Evolutionary conservation across 2,888 invertebrate species (phyloP).

Genomic region (Drosophila phalerata): DNA sequence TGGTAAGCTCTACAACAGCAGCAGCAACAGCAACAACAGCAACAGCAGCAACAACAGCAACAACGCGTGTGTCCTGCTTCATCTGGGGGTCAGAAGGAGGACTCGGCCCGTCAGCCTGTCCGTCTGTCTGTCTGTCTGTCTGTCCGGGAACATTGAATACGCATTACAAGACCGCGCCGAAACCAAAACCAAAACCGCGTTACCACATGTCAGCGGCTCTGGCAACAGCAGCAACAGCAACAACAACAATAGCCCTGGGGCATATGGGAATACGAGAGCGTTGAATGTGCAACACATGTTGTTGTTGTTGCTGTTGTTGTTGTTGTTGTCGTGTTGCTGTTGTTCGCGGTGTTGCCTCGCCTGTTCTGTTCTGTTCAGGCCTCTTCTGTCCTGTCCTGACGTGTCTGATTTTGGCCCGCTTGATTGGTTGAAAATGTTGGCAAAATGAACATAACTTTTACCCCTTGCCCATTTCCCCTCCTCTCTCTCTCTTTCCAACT

Average conservation of each 20-base stretch:
- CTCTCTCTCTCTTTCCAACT: too few species aligned
- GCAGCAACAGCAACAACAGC: conserved; percentile 36
- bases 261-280: conserved; percentile 63
- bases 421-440: conserved; percentile 76
- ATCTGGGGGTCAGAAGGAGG: conserved; percentile 72
- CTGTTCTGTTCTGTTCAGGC: conserved; percentile 18
- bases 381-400: conserved; percentile 32
- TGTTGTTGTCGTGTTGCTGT: conserved; percentile 63
- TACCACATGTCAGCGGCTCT: conserved; percentile 79
- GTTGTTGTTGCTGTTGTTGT: conserved; percentile 63
- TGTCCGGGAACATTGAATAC: conserved; percentile 80
- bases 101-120: conserved; percentile 43
- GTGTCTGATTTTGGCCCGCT: conserved; percentile 72
- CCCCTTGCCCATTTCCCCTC: background rate
- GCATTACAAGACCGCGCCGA: conserved; percentile 80
- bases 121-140: conserved; percentile 45
- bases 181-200: conserved; percentile 77
- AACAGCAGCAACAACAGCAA: conserved; percentile 30
- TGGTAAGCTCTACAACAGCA: conserved; percentile 63
- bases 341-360: conserved; percentile 59
- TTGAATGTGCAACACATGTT: conserved; percentile 79
- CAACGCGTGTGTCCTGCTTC: conserved; percentile 74
- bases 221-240: conserved; percentile 39
- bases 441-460: conserved; percentile 46
- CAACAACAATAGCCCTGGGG: conserved; percentile 51